These are phyloP conservation scores for Monochamus saltuarius DNA, from an alignment of 1,140 invertebrate species.

Conservation along the genomic window DNA sequence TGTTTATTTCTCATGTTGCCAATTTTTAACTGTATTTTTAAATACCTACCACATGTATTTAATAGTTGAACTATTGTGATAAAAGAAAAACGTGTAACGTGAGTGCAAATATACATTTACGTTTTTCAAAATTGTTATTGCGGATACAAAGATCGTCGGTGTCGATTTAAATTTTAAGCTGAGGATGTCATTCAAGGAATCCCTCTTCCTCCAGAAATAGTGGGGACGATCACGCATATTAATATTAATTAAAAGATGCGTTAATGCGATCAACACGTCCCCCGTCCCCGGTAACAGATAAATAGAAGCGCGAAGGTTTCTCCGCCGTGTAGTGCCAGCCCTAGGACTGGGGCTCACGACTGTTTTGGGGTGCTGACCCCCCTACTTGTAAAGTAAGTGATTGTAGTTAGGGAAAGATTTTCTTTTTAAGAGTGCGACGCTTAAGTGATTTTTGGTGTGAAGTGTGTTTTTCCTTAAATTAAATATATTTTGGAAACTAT, in stretches of 20 bases:
- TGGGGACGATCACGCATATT: conserved; percentile 6
- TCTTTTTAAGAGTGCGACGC: too few species aligned
- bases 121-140: too few species aligned
- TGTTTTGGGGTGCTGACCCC: conserved; percentile 6
- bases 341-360: conserved; percentile 6
- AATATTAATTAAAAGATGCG: conserved; percentile 16
- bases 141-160: neutral
- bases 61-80: too few species aligned
- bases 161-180: conserved; percentile 6
- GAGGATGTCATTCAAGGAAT: conserved; percentile 4
- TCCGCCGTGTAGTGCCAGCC: conserved; percentile 16
- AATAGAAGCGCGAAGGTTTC: conserved; percentile 4
- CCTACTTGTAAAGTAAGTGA: neutral
- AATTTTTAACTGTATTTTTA: too few species aligned
- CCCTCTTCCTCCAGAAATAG: neutral
- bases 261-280: conserved; percentile 12
- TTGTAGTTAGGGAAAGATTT: too few species aligned
- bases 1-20: too few species aligned
- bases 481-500: neutral
- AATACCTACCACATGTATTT: too few species aligned
- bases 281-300: conserved; percentile 5
- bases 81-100: too few species aligned
- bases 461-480: neutral
- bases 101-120: too few species aligned
- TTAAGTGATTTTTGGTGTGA: neutral